phyloP scores from a whole-genome alignment of 2,888 invertebrate species.

The Andrena camellia region DNA sequence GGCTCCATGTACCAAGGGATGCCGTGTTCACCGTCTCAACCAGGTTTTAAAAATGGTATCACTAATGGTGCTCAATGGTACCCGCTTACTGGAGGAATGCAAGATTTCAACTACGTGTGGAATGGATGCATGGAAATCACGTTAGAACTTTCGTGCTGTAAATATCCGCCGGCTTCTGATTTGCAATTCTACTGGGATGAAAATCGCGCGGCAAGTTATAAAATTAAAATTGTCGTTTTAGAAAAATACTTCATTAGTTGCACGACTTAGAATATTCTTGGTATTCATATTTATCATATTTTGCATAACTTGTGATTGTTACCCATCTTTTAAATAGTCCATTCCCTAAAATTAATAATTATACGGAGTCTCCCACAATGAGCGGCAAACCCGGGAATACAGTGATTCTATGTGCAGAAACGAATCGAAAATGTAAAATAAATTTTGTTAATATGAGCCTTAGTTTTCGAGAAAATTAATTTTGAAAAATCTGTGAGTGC shows the following conservation, averaged over 20 bases:
- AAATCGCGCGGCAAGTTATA: slow-evolving; percentile 90
- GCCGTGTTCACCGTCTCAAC: slow-evolving; percentile 91
- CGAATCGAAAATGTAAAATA: no score
- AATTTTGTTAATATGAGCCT: no score
- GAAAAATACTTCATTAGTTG: not conserved
- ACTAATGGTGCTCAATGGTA: slow-evolving; percentile 98
- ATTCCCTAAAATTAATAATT: no score
- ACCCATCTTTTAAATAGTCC: no score
- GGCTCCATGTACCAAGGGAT: slow-evolving; percentile 95
- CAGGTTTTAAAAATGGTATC: slow-evolving; percentile 94
- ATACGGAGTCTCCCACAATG: no score
- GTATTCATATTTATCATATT: not conserved
- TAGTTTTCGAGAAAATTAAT: no score
- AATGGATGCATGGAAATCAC: slow-evolving; percentile 98
- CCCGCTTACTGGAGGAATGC: slow-evolving; percentile 95
- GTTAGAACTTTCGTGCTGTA: slow-evolving; percentile 97
- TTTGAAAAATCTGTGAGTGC: no score
- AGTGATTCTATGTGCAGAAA: no score
- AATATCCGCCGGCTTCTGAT: slow-evolving; percentile 93
- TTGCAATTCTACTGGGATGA: slow-evolving; percentile 95
- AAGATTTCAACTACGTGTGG: slow-evolving; percentile 97
- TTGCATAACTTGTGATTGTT: not conserved
- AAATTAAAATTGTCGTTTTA: not conserved
- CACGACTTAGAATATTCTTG: not conserved
- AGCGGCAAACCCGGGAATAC: no score